Percentiles rank a stretch among this genome's conserved stretches.
These are phyloP conservation scores for Hippocampus barbouri DNA, from an alignment of 2,113 vertebrate species.

Conservation along the genomic window DNA sequence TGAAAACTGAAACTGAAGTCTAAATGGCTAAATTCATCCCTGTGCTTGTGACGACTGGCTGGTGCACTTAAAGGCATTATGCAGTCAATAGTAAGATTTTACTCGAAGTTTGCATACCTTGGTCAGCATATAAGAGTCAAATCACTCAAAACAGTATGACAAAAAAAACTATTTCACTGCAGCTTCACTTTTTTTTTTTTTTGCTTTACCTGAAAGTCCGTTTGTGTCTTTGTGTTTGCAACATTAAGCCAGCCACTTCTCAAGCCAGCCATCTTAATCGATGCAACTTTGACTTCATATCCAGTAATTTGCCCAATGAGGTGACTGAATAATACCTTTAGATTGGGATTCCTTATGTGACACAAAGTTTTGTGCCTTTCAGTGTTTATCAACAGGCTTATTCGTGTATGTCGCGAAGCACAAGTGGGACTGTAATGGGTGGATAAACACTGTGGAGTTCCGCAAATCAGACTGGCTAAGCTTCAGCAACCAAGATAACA, in stretches of 20 bases:
- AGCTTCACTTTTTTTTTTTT: background rate
- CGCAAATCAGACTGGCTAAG: constrained; percentile 41
- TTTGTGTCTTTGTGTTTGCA: background rate
- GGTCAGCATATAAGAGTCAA: background rate
- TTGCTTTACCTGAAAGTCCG: background rate
- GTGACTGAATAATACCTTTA: constrained; percentile 57
- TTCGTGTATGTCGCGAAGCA: constrained; percentile 32
- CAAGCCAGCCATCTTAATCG: background rate
- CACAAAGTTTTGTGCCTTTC: constrained; percentile 19
- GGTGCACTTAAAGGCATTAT: constrained; percentile 52
- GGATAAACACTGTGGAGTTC: constrained; percentile 35
- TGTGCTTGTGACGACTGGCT: constrained; percentile 26
- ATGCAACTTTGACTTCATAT: background rate
- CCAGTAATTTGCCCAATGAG: background rate
- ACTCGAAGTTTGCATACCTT: background rate
- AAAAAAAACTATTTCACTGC: background rate
- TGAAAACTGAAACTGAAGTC: constrained; percentile 30
- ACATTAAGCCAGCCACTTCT: background rate
- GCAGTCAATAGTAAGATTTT: constrained; percentile 28
- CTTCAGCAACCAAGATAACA: constrained; percentile 50
- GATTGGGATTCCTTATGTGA: constrained; percentile 17
- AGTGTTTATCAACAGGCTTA: constrained; percentile 23
- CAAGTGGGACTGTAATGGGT: constrained; percentile 32
- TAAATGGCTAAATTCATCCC: constrained; percentile 23
- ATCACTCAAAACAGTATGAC: background rate